A percentile compares a stretch with the other conserved stretches of the same genome.
Evolutionary conservation across 2,888 invertebrate species (phyloP).

Genomic region (Chrysomela aeneicollis): DNA sequence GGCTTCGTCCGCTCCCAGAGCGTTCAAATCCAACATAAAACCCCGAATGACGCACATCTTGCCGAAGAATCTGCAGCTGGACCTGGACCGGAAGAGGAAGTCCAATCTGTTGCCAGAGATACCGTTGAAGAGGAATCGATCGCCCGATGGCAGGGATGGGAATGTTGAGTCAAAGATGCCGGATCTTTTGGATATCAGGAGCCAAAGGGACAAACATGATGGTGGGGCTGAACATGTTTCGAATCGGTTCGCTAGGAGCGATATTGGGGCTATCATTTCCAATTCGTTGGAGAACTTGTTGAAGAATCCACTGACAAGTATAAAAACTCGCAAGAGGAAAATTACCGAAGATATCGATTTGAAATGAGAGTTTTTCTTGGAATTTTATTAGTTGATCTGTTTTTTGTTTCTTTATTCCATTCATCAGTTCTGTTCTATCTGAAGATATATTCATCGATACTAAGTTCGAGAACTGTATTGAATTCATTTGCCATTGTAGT

Average conservation of each 20-base stretch:
- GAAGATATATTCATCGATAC: too few species aligned
- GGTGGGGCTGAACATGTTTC: slow-evolving; percentile 40
- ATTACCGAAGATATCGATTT: slow-evolving; percentile 54
- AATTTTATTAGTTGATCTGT: neutral
- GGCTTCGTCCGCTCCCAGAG: slow-evolving; percentile 34
- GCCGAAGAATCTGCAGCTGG: slow-evolving; percentile 46
- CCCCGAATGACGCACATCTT: slow-evolving; percentile 53
- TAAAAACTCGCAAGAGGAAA: slow-evolving; percentile 57
- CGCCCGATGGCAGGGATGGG: slow-evolving; percentile 25
- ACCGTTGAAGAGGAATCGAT: slow-evolving; percentile 44
- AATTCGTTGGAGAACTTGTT: slow-evolving; percentile 45
- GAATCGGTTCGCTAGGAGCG: slow-evolving; percentile 31
- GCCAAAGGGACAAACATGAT: slow-evolving; percentile 39
- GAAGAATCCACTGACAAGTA: slow-evolving; percentile 41
- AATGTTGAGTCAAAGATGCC: slow-evolving; percentile 39
- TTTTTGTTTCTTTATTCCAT: neutral
- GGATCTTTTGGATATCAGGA: slow-evolving; percentile 39
- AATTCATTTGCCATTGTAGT: neutral
- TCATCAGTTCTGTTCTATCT: too few species aligned
- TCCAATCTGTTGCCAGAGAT: slow-evolving; percentile 48
- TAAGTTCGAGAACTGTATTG: too few species aligned
- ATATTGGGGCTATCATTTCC: slow-evolving; percentile 48
- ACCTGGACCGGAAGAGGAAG: slow-evolving; percentile 58
- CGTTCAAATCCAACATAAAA: slow-evolving; percentile 53
- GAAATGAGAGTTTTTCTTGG: slow-evolving; percentile 35